Evolutionary conservation across 2,113 vertebrate genomes (phyloP), one percentile per base, ranked within the genome.

Genomic region (Erpornis zantholeuca): DNA sequence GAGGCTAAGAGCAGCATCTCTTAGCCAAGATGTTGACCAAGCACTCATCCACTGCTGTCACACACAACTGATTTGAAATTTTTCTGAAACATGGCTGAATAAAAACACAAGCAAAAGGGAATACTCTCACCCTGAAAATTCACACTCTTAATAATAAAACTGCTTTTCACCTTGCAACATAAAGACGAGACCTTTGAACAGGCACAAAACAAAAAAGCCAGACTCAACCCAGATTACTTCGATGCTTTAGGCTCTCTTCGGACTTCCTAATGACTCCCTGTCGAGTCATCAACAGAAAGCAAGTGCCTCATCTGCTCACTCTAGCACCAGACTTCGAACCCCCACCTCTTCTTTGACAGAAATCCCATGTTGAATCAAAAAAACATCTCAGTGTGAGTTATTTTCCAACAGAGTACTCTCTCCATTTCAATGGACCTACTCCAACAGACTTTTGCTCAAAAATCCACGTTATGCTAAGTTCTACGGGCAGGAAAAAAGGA

Each of bases 261-360:
- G 49, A 69, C 42, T 84, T 57, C n/a, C 77, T 45, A 86, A 76
- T 20, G 27, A 61, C 59, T 57, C 36, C 3, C 4, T 19, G 12
- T 54, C 1, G 0, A 22, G 11, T 17, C 82, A 53, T 0, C 2
- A 8, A 79, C 36, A 63, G 70, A 20, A 83, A 24, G 28, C 38
- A 82, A 82, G n/a, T 27, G 23, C 28, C 60, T 53, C 29, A 52
- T 29, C 42, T 65, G 54, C 27, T 57, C 47, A 33, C 35, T 82
- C 44, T 33, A 84, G 81, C 23, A 63, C 12, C 24, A 33, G 21
- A 36, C 11, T 87, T 82, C 45, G 49, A 82, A 83, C 11, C 20
- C 31, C 10, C 18, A 69, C 16, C 25, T 80, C 36, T 44, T 76
- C 38, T 64, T 50, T 66, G 18, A 90, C 11, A 52, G 25, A 73